Base-by-base conservation (phyloP, 92 coral and sea anemone species). In the Epizoanthus ramosus region DNA sequence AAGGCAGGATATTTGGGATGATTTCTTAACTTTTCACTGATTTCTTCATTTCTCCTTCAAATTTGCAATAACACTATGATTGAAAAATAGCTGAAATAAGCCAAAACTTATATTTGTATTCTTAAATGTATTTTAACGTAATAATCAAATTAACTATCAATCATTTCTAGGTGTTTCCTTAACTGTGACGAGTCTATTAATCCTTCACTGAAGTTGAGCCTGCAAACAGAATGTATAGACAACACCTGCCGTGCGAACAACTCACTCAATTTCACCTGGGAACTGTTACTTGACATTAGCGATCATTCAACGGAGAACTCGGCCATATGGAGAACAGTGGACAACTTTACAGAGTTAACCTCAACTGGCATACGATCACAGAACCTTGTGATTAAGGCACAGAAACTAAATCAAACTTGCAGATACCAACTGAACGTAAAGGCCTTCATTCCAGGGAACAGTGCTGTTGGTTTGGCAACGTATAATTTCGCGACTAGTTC, bases 211-310 rank as follows among this genome's bases (percentile, higher is more conserved):
- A 63, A 63, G 22, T 63, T 63, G 18, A 24, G 37, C 37, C 37
- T 63, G 33, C 68, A 63, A 24, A 63, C 68, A 63, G 68, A 63
- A 63, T 63, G 68, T 24, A 12, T 39, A 63, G 68, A 63, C 16
- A 63, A 8, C 68, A 24, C 68, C 33, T 63, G 68, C 33, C 5
- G 6, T 33, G 39, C 6, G 39, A 28, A 22, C 33, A 33, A 21
- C 8, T 23, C 39, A 10, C 69, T 64, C 18, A 33, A 64, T 33
- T 64, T 22, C 16, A 17, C 41, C 39, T 64, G 69, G 69, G 69
- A 64, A 33, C 69, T 64, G n/a, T 64, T 64, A 23, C 1, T 64
- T 9, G 69, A 23, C 39, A 10, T 12, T 8, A 22, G 5, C 39
- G 22, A 14, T 16, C 35, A 25, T 14, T 18, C 15, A 8, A 63